Evolutionary conservation across 2,797 vertebrate genomes (phyloP), one percentile per base, ranked within the genome.

Genomic region (Ctenopoma kingsleyae): DNA sequence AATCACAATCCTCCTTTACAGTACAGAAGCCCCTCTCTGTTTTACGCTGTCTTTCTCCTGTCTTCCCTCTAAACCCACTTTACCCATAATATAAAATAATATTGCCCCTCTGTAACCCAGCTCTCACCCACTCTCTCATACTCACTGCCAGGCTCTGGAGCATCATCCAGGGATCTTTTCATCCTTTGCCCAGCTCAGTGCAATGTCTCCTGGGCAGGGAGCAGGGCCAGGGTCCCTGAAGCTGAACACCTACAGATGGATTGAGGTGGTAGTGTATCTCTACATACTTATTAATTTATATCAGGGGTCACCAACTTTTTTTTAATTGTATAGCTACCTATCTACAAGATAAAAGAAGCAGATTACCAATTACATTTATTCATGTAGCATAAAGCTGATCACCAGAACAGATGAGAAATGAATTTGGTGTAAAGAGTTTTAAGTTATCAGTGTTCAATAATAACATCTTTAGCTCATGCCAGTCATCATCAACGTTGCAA

Each of bases 191-290:
- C 78, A 36, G 67, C 66, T 71, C 25, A 6, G 6, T 56, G 44
- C 57, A 15, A 12, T 15, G 27, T 78, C 74, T 57, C 64, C 71
- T 50, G 80, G 68, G 76, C 52, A 58, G 49, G 51, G 58, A 61
- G 73, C 40, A 30, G 62, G 49, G 83, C 78, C 82, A 78, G 38
- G 57, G 83, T 74, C 67, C 71, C 60, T 15, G 30, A 27, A 61
- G 76, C 52, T 15, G n/a, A 54, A 74, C 67, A n/a, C 76, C 80
- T 74, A 80, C 78, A 57, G 46, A 85, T 66, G 48, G 43, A 70
- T 49, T 49, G 64, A 40, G 54, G 36, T 12, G 52, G 52, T 5
- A 35, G 54, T 56, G 22, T 6, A 44, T 66, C 22, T 32, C 12
- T 9, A 17, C 35, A 59, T 54, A 51, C 59, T 49, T 66, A 17